Base-by-base conservation (phyloP, 2,113 vertebrate species). In the Guaruba guarouba region DNA sequence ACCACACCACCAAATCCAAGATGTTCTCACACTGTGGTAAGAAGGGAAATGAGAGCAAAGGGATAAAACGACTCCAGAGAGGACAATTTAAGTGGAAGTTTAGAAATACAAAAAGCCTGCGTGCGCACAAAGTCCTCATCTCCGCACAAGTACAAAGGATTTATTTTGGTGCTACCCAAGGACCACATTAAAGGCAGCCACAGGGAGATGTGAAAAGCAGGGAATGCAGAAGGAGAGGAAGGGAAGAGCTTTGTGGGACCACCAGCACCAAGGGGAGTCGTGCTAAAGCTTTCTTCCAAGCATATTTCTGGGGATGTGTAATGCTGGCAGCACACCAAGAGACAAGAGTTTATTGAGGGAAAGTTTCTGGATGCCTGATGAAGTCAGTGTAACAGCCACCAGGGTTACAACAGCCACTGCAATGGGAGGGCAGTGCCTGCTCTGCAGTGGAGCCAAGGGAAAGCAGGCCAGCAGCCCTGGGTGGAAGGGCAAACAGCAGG, bases 251-350 rank as follows among this genome's bases (percentile, higher is more conserved):
- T 71, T 71, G 82, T 33, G 66, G 69, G 90, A 90, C 69, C 80
- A 92, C 71, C 88, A 86, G 63, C 76, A 74, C 55, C 76, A 95
- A 92, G 86, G 73, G 92, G 61, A 92, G 88, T 48, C 3, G 1
- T 43, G 79, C 61, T 82, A 67, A 77, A 83, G 33, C 66, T 92
- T 68, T 76, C 52, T 74, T 97, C 76, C 90, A 82, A 75, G 52
- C 95, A 95, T 96, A 92, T 55, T 96, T 96, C 88, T 95, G 92
- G 77, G 85, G 81, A 57, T 54, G 81, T 23, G 92, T 88, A 92
- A 97, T 81, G 86, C 82, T 95, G 95, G 95, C 90, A 35, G 33
- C 1, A 15, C 1, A 10, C 86, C 95, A 95, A 46, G 69, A 76
- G 92, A 63, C 85, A 52, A 69, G 75, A 92, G 51, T 77, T 95